Evolutionary conservation across 2,888 invertebrate species (phyloP), one percentile per base, ranked within the genome.

Genomic region (Ophion obscuratus): DNA sequence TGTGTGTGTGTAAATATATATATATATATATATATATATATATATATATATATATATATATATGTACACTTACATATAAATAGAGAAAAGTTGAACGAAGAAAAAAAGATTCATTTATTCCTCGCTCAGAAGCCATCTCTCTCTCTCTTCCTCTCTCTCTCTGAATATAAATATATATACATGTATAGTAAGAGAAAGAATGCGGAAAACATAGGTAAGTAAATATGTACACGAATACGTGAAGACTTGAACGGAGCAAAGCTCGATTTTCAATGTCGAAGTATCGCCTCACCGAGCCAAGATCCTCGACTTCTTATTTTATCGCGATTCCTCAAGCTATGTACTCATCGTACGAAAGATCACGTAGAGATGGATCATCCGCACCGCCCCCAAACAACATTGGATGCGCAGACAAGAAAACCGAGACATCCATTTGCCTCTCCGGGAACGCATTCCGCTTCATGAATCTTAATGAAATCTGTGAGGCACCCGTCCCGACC

Each of bases 391-490:
- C 24, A 27, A 61, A 62, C 47, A 53, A 66, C 68, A 79, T 74
- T 57, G 66, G 67, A 27, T 62, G 62, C 74, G 24, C 61, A 24
- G 36, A 61, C 61, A 27, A 40, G 47, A 62, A 62, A 47, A 44
- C 27, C 27, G 47, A 24, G 61, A 40, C 24, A 74, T 74, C n/a
- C 36, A 62, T 40, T 64, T 66, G 20, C 62, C 71, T 59, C 71
- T 47, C 66, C 24, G 17, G 27, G 44, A n/a, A 11, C 20, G 44
- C 6, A 31, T 62, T 61, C 57, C 11, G 27, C 20, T 80, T 64
- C 80, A 84, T 84, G 80, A 80, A 84, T 84, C 71, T 81, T 81
- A 84, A 84, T 84, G 84, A 84, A 84, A 81, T 80, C 66, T 66
- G 47, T 70, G 62, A 14, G 36, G 47, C 31, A 61, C 6, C 24